Percentiles rank a stretch among this genome's conserved stretches.
These are phyloP conservation scores for Salminus brasiliensis DNA, from an alignment of 2,113 vertebrate genomes.

Conservation along the genomic window DNA sequence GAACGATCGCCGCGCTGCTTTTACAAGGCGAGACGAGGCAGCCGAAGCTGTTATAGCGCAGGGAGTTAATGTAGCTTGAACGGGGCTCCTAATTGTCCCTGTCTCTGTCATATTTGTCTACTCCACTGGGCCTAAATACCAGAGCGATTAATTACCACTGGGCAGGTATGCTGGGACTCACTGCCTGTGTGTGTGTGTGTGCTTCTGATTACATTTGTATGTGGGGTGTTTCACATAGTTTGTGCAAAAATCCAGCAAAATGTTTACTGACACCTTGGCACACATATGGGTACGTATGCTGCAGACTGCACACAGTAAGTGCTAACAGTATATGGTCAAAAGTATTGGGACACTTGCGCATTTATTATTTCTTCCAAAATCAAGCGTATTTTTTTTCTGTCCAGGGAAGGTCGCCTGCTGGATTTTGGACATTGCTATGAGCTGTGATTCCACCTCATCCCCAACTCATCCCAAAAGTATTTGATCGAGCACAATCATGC, in stretches of 20 bases:
- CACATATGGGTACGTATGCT: background rate
- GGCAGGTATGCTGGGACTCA: slow-evolving; percentile 85
- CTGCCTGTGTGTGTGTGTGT: slow-evolving; percentile 28
- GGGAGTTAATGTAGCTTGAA: slow-evolving; percentile 99
- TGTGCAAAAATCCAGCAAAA: slow-evolving; percentile 18
- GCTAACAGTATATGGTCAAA: no score
- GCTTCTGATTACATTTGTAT: background rate
- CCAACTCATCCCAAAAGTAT: no score
- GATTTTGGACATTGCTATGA: no score
- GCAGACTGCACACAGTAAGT: no score
- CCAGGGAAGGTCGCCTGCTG: no score
- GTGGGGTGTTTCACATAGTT: no score
- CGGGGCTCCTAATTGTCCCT: slow-evolving; percentile 97
- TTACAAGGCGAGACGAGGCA: slow-evolving; percentile 88
- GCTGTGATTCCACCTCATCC: no score
- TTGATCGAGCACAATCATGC: no score
- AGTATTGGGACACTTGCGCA: no score
- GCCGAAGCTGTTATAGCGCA: slow-evolving; percentile 89
- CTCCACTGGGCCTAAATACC: slow-evolving; percentile 98
- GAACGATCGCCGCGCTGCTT: slow-evolving; percentile 87
- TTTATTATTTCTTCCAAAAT: no score
- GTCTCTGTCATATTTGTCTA: slow-evolving; percentile 99
- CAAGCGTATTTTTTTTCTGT: no score
- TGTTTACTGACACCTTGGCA: slow-evolving; percentile 23
- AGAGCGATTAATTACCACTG: slow-evolving; percentile 96